Percentiles rank a stretch among this genome's conserved stretches.
phyloP scores from a whole-genome alignment of 2,888 invertebrate species.

The Brenthis hecate region DNA sequence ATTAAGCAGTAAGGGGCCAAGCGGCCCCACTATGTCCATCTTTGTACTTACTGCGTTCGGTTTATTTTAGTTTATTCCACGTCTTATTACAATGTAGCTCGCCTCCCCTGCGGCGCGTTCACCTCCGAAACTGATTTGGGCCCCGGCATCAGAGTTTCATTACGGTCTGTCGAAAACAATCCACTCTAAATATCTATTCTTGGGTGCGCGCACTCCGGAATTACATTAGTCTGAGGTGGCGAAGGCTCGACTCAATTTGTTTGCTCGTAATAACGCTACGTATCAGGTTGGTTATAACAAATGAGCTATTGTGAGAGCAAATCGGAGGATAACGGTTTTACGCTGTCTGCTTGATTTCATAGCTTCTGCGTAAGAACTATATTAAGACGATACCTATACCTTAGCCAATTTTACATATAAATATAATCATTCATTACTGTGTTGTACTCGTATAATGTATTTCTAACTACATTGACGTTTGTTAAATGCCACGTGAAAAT shows the following conservation, averaged over 20 bases:
- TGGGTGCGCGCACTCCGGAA: slow-evolving; percentile 79
- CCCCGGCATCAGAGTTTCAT: slow-evolving; percentile 81
- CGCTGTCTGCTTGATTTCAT: slow-evolving; percentile 71
- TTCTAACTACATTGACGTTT: no score
- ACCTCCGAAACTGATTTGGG: slow-evolving; percentile 80
- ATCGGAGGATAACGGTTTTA: slow-evolving; percentile 75
- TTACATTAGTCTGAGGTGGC: slow-evolving; percentile 83
- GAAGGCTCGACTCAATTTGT: slow-evolving; percentile 83
- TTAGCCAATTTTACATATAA: not conserved
- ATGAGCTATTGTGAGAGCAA: slow-evolving; percentile 79
- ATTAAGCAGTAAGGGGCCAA: slow-evolving; percentile 81
- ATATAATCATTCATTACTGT: not conserved
- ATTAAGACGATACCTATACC: not conserved
- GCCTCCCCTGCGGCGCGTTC: slow-evolving; percentile 80
- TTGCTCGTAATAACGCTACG: slow-evolving; percentile 79
- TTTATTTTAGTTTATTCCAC: slow-evolving; percentile 81
- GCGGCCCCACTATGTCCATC: slow-evolving; percentile 73
- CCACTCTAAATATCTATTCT: slow-evolving; percentile 83
- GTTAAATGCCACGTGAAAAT: no score
- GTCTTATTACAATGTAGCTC: slow-evolving; percentile 80
- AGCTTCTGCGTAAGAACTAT: slow-evolving; percentile 44
- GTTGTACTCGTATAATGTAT: no score
- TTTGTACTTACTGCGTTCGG: slow-evolving; percentile 64
- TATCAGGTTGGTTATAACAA: slow-evolving; percentile 79
- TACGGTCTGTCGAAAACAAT: slow-evolving; percentile 83